Conservation (phyloP, 2,888 invertebrate species). For the Drosophila austrosaltans region DNA sequence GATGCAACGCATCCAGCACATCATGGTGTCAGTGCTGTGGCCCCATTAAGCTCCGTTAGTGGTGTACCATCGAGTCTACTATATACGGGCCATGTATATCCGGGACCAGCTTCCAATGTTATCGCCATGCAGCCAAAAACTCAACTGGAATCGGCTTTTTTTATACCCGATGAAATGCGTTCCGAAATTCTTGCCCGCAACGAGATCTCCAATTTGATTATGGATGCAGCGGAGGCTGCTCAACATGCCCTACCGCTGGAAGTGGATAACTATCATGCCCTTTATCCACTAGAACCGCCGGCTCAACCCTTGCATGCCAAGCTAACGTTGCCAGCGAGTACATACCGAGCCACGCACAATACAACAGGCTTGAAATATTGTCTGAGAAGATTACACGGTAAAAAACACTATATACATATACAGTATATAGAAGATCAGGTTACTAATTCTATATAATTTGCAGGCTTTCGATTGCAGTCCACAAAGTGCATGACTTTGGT, state of each 20-base stretch:
- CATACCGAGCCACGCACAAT: slow-evolving; percentile 95
- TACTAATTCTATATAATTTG: not conserved
- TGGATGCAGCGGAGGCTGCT: slow-evolving; percentile 87
- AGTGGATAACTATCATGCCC: slow-evolving; percentile 94
- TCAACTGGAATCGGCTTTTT: slow-evolving; percentile 87
- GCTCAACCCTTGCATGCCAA: slow-evolving; percentile 86
- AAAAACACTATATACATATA: slow-evolving; percentile 42
- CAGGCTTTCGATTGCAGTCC: slow-evolving; percentile 91
- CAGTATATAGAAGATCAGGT: not conserved
- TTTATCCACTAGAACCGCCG: slow-evolving; percentile 91
- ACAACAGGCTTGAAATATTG: slow-evolving; percentile 94
- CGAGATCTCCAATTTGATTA: slow-evolving; percentile 86
- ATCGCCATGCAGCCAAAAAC: slow-evolving; percentile 83
- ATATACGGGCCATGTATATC: slow-evolving; percentile 83
- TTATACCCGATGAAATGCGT: slow-evolving; percentile 93
- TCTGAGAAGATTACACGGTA: slow-evolving; percentile 93
- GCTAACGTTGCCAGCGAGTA: slow-evolving; percentile 90
- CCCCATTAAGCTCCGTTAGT: slow-evolving; percentile 72
- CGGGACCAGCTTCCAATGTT: slow-evolving; percentile 83
- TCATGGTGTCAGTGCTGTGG: slow-evolving; percentile 71
- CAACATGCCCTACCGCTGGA: slow-evolving; percentile 88
- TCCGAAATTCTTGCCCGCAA: slow-evolving; percentile 82
- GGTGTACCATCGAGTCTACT: slow-evolving; percentile 72
- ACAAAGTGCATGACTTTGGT: slow-evolving; percentile 93
- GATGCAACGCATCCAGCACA: slow-evolving; percentile 68